Conservation (phyloP, 2,113 vertebrate genomes). For the Bagarius yarrelli region DNA sequence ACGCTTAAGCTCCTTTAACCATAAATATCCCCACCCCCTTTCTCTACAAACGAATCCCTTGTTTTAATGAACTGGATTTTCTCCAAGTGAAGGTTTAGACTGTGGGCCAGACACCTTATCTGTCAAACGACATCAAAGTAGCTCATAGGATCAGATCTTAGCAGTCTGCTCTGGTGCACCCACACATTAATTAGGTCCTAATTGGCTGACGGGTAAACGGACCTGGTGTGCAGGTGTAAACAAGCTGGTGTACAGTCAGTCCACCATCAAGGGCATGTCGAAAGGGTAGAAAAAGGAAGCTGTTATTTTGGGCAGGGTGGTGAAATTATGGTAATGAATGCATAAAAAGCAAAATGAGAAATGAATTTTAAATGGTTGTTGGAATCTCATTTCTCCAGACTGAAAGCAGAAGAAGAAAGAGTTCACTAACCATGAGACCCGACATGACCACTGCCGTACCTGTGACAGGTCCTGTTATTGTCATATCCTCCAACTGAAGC, state of each 20-base stretch:
- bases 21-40: slow-evolving; percentile 42
- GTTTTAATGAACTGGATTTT: slow-evolving; percentile 55
- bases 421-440: not conserved
- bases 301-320: slow-evolving; percentile 5
- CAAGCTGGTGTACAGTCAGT: slow-evolving; percentile 44
- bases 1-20: slow-evolving; percentile 42
- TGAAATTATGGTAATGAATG: slow-evolving; percentile 30
- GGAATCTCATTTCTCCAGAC: slow-evolving; percentile 10
- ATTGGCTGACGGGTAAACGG: slow-evolving; percentile 49
- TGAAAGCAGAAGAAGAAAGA: not conserved
- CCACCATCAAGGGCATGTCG: slow-evolving; percentile 18
- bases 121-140: slow-evolving; percentile 56
- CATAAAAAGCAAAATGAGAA: slow-evolving; percentile 7
- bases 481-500: not conserved
- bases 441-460: not conserved
- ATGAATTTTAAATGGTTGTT: not conserved
- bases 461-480: not conserved
- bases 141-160: slow-evolving; percentile 32
- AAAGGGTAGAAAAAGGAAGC: not conserved
- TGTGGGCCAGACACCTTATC: slow-evolving; percentile 51
- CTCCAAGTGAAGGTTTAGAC: slow-evolving; percentile 42
- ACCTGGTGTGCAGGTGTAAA: slow-evolving; percentile 50
- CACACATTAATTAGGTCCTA: slow-evolving; percentile 52
- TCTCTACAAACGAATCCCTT: slow-evolving; percentile 39
- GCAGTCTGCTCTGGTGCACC: slow-evolving; percentile 21